A percentile compares a stretch with the other conserved stretches of the same genome.
Conservation (phyloP, 2,797 vertebrate genomes). For the Poecilia gillii region DNA sequence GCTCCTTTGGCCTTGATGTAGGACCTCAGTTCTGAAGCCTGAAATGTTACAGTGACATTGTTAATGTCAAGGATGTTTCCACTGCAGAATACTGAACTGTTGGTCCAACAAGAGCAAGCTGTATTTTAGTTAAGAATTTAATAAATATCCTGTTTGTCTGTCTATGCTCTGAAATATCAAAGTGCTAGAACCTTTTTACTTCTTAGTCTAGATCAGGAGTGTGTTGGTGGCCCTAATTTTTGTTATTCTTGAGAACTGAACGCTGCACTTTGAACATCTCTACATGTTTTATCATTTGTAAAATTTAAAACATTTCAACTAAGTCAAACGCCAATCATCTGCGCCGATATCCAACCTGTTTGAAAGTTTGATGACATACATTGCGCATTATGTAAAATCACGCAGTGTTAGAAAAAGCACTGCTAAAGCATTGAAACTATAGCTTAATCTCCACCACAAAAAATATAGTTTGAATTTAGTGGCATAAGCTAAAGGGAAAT, state of each 20-base stretch:
- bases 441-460: too few species aligned
- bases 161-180: not conserved
- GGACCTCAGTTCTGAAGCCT: slow-evolving; percentile 94
- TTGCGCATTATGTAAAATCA: not conserved
- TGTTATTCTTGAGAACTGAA: not conserved
- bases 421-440: not conserved
- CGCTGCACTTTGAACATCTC: not conserved
- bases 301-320: not conserved
- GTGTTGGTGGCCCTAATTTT: not conserved
- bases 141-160: not conserved
- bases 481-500: not conserved
- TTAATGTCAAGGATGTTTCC: not conserved
- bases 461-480: not conserved
- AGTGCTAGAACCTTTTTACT: not conserved
- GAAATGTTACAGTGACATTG: not conserved
- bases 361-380: not conserved
- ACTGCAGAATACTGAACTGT: not conserved
- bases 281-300: not conserved
- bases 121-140: not conserved
- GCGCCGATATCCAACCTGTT: not conserved
- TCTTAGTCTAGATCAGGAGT: not conserved
- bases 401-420: not conserved
- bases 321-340: not conserved
- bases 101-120: not conserved
- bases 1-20: slow-evolving; percentile 96